Conservation (phyloP, 2,797 vertebrate genomes). For the Acanthiza pusilla region DNA sequence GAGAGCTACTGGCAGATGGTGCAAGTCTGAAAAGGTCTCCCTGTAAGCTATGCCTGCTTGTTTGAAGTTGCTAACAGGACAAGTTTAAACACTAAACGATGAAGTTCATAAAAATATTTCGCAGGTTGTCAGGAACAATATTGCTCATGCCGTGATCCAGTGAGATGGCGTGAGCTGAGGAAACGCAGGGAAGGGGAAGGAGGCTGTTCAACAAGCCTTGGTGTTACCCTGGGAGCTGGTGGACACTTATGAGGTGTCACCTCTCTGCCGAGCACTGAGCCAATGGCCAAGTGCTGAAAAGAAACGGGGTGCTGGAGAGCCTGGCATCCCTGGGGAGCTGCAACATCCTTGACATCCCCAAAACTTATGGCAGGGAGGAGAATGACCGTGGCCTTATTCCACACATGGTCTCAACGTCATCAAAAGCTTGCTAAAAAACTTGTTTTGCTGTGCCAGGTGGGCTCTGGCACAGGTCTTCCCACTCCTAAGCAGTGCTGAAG, state of each 20-base stretch:
- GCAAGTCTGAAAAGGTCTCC: not conserved
- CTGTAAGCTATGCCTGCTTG: not conserved
- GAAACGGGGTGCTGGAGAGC: not conserved
- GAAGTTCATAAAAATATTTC: slow-evolving; percentile 15
- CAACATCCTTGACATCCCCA: not conserved
- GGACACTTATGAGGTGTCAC: not conserved
- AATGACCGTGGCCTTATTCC: not conserved
- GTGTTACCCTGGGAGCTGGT: not conserved
- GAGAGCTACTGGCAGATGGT: not conserved
- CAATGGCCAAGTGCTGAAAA: not conserved
- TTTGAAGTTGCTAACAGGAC: not conserved
- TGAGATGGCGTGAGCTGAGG: not conserved
- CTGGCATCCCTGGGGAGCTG: rapidly evolving
- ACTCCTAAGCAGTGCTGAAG: not conserved
- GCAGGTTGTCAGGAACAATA: not conserved
- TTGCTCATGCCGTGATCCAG: not conserved
- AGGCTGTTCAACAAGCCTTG: not conserved
- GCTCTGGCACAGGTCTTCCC: not conserved
- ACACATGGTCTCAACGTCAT: rapidly evolving
- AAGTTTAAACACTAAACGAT: not conserved
- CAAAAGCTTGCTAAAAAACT: not conserved
- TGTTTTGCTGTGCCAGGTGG: not conserved
- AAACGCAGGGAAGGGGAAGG: not conserved
- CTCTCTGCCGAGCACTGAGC: not conserved
- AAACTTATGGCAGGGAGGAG: not conserved